Percentiles rank a stretch among this genome's conserved stretches.
Evolutionary conservation across 1,140 invertebrate species (phyloP).

Genomic region (Pinna nobilis): DNA sequence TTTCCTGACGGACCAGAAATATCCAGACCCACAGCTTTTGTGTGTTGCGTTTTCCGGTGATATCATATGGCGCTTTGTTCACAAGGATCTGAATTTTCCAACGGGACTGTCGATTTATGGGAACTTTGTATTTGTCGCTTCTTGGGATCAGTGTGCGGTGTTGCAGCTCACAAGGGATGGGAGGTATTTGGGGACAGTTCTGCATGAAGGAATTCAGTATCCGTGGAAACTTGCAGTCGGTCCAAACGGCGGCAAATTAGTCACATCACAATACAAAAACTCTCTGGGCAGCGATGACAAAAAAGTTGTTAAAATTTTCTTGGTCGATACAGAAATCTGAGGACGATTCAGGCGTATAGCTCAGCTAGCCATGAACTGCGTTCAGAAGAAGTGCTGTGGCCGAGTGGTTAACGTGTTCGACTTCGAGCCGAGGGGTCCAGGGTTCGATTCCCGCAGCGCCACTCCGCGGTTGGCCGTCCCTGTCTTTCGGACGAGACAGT

Average conservation of each 20-base stretch:
- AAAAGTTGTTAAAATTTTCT: conserved; percentile 10
- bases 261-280: conserved; percentile 27
- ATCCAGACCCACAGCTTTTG: conserved; percentile 31
- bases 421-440: too few relatives aligned
- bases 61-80: conserved; percentile 22
- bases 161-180: conserved; percentile 12
- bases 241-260: background rate
- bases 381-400: too few relatives aligned
- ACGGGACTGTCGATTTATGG: conserved; percentile 9
- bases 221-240: conserved; percentile 26
- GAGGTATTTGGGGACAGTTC: conserved; percentile 6
- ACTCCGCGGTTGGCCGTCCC: too few relatives aligned
- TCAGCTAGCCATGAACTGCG: too few relatives aligned
- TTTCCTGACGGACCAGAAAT: conserved; percentile 39
- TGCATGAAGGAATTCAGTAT: conserved; percentile 12
- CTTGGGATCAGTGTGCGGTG: conserved; percentile 31
- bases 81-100: conserved; percentile 23
- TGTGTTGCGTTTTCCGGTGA: conserved; percentile 31
- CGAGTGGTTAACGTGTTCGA: too few relatives aligned
- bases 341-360: background rate
- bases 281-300: conserved; percentile 9
- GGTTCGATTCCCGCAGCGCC: too few relatives aligned
- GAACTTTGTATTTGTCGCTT: conserved; percentile 16
- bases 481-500: too few relatives aligned
- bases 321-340: conserved; percentile 15